Conservation (phyloP, 2,888 invertebrate species). For the Buathra laborator region DNA sequence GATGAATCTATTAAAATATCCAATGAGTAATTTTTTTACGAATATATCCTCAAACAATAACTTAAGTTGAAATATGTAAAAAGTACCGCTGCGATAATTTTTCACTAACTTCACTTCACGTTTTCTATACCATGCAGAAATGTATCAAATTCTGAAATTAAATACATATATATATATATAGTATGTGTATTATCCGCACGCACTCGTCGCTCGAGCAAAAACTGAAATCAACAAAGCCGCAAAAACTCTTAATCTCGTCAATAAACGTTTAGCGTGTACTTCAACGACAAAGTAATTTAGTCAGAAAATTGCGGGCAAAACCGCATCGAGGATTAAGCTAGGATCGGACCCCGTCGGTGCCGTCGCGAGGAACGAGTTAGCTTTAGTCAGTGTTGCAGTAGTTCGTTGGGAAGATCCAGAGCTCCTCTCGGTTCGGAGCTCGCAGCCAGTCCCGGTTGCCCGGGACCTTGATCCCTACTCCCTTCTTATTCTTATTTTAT, state of each 20-base stretch:
- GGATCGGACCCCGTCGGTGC: conserved; percentile 13
- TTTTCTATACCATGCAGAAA: not conserved
- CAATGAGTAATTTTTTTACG: too few species aligned
- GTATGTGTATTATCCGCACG: not conserved
- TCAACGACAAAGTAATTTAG: not conserved
- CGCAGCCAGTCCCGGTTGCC: conserved; percentile 54
- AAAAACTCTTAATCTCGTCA: not conserved
- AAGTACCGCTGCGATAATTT: not conserved
- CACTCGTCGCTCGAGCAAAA: conserved; percentile 1
- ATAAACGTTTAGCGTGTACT: not conserved
- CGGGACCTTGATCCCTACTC: conserved; percentile 65
- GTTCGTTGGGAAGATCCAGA: conserved; percentile 21
- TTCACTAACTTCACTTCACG: conserved; percentile 14
- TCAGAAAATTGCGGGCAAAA: conserved; percentile 3
- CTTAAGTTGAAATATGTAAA: not conserved
- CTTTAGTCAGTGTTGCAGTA: conserved; percentile 42
- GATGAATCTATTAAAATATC: too few species aligned
- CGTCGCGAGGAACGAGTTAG: conserved; percentile 57
- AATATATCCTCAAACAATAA: not conserved
- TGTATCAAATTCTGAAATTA: not conserved
- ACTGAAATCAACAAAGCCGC: not conserved
- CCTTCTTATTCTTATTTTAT: conserved; percentile 43
- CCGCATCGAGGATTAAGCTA: conserved; percentile 12
- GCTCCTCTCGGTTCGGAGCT: conserved; percentile 37
- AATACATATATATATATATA: not conserved